Evolutionary conservation across 2,797 vertebrate species (phyloP).

Genomic region (Lindbergichthys nudifrons): DNA sequence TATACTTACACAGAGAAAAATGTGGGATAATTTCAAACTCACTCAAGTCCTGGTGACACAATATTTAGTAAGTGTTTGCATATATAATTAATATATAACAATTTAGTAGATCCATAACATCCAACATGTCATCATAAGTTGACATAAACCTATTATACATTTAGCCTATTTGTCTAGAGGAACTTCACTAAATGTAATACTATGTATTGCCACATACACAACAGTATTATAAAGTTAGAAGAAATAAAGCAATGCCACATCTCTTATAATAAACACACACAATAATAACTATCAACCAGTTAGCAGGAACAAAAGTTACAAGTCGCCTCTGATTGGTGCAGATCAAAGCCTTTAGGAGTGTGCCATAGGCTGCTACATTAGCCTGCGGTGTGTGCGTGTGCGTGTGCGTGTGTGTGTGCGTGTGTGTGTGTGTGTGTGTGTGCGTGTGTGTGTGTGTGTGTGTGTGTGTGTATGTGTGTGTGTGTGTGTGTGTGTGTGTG

Average conservation of each 20-base stretch:
- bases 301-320: constrained; percentile 30
- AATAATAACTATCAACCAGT: neutral
- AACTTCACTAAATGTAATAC: neutral
- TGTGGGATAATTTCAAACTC: neutral
- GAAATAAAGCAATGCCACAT: neutral
- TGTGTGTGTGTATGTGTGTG: constrained; percentile 39
- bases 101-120: neutral
- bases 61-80: no score
- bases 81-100: neutral
- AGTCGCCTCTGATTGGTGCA: constrained; percentile 74
- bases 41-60: neutral
- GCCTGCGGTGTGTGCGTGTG: constrained; percentile 50
- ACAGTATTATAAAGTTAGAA: neutral
- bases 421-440: constrained; percentile 32
- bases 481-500: constrained; percentile 17
- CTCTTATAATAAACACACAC: neutral
- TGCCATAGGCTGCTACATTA: constrained; percentile 72
- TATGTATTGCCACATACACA: neutral
- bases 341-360: constrained; percentile 38
- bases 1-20: neutral
- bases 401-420: constrained; percentile 38
- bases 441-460: constrained; percentile 40
- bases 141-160: neutral
- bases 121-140: neutral
- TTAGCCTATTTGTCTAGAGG: neutral